phyloP scores from a whole-genome alignment of 2,888 invertebrate species.

The Amphipyra tragopoginis region DNA sequence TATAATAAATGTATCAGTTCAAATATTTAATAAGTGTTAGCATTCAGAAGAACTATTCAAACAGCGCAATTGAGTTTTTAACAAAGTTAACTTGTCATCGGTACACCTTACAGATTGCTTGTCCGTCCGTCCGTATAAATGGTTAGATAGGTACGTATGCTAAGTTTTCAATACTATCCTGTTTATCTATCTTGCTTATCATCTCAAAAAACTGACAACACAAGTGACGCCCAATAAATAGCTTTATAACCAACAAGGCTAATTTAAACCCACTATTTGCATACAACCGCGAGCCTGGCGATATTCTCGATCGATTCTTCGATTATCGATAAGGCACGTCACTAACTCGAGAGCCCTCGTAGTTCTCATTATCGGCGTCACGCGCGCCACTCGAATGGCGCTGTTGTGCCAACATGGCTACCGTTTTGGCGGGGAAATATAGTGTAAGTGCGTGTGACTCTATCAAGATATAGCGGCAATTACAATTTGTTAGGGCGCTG shows the following conservation, averaged over 20 bases:
- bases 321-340: slow-evolving; percentile 81
- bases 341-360: slow-evolving; percentile 64
- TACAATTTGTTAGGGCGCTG: slow-evolving; percentile 30
- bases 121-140: too few species aligned
- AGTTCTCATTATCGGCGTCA: slow-evolving; percentile 78
- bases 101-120: too few species aligned
- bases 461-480: slow-evolving; percentile 56
- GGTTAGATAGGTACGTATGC: too few species aligned
- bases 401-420: slow-evolving; percentile 76
- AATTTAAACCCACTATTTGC: slow-evolving; percentile 38
- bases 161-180: too few species aligned
- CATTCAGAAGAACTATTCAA: too few species aligned
- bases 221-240: not conserved
- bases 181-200: not conserved
- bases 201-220: not conserved
- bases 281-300: slow-evolving; percentile 22
- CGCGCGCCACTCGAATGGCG: slow-evolving; percentile 75
- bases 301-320: slow-evolving; percentile 54
- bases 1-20: too few species aligned
- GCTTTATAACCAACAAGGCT: not conserved
- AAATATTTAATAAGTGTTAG: too few species aligned
- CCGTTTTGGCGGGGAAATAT: slow-evolving; percentile 53
- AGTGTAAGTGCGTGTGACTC: slow-evolving; percentile 43
- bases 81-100: too few species aligned
- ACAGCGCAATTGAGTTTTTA: too few species aligned